phyloP scores from a whole-genome alignment of 2,888 invertebrate genomes.

The Noctua comes region DNA sequence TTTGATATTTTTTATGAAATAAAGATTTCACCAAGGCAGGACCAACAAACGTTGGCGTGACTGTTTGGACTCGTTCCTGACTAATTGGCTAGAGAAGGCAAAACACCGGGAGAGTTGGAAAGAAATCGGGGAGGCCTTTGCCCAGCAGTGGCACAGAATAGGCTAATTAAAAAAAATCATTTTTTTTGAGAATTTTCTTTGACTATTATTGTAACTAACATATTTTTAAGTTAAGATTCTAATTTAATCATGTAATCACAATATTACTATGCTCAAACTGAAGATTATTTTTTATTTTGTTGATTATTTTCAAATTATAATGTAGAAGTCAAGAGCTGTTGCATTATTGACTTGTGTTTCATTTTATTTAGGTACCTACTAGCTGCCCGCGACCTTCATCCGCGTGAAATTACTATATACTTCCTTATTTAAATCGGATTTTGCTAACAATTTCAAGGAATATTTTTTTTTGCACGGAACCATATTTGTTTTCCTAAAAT shows the following conservation, averaged over 20 bases:
- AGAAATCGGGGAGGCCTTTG: no score
- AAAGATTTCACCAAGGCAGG: background rate
- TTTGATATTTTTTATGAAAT: background rate
- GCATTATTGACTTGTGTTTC: slow-evolving; percentile 6
- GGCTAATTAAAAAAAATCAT: no score
- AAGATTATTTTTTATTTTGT: background rate
- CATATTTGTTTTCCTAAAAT: no score
- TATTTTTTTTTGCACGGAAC: no score
- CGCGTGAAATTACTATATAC: no score
- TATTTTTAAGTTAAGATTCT: slow-evolving; percentile 9
- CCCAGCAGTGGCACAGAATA: no score
- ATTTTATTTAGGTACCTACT: background rate
- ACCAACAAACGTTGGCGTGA: no score
- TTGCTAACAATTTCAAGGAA: no score
- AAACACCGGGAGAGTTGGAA: background rate
- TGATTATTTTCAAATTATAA: background rate
- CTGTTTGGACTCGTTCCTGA: no score
- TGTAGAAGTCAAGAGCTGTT: background rate
- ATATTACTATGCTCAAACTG: no score
- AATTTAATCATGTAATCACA: slow-evolving; percentile 5
- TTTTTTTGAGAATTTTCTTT: background rate
- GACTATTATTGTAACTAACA: slow-evolving; percentile 1
- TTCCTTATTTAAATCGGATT: no score
- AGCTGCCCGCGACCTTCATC: background rate
- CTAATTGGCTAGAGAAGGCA: no score